Evolutionary conservation across 2,113 vertebrate genomes (phyloP), one percentile per base, ranked within the genome.

Genomic region (Callionymus lyra): DNA sequence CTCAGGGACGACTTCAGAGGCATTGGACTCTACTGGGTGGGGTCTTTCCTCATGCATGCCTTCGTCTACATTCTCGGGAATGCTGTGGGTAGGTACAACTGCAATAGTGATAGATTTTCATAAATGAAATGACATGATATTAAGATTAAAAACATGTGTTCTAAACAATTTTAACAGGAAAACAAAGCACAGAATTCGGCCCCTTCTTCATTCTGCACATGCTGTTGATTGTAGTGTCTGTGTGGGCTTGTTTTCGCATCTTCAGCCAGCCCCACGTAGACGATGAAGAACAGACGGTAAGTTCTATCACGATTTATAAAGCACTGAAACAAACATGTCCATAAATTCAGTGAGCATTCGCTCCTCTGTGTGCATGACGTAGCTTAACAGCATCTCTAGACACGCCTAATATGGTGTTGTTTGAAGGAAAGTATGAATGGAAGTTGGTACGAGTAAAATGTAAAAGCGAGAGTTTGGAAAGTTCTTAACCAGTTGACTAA

Each of bases 61-160:
- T 78, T 93, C 49, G 91, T 97, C 61, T 94, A 92, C 85, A 84
- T 95, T 81, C 89, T 89, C 64, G 94, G 93, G 80, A 97, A 88
- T 70, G 82, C 91, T 80, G 88, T 93, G 37, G 94, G 94, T 94
- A 85, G 89, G 91, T 63, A 59, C 41, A 55, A 41, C 56, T 61
- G 67, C 76, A 72, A 75, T 73, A 70, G 57, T 65, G 31, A 11
- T 45, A 41, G 65, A 18, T 31, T 49, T 71, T 63, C 56, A n/a
- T 43, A 14, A 12, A 14, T 41, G n/a, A 27, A 4, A 27, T 27
- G 4, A 27, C 21, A 5, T 27, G 4, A 8, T 5, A 27, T 27
- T 27, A 27, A 27, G 4, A 8, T 27, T 27, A 5, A n/a, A n/a
- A n/a, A n/a, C 21, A 27, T 27, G 4, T 8, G 21, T 27, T 27